Base-by-base conservation (phyloP, 2,797 vertebrate species). In the Myripristis jacobus region DNA sequence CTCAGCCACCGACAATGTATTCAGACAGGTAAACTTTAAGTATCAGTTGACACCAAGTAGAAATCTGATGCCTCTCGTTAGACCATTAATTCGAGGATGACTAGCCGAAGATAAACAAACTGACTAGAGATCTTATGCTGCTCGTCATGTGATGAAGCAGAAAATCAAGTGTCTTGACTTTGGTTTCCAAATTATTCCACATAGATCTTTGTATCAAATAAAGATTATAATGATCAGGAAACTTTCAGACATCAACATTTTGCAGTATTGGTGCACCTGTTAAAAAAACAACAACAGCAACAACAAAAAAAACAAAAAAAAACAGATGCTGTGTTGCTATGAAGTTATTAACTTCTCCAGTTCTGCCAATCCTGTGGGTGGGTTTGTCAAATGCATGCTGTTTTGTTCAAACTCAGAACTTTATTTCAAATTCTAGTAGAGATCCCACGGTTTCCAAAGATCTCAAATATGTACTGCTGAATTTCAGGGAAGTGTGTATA, bases 1-100 rank as follows among this genome's bases (percentile, higher is more conserved):
- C 55, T 77, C 80, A 57, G 77, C 21, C 1, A 66, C 66, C 73
- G 53, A 74, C 63, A 79, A 77, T 55, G 36, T 41, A 66, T 56
- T 61, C 16, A 53, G 5, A 16, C 48, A 3, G n/a, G 27, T 73
- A 56, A 84, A 85, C 22, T 66, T 66, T 6, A 10, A 72, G 47
- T 8, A 63, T 74, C 41, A 44, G 64, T 63, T 24, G 67, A 68
- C 61, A 87, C 64, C 60, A 66, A 67, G 64, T 10, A 71, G 67
- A 25, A 77, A 75, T 76, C 55, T 75, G 16, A 48, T 60, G 22
- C 25, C 44, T 36, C 34, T 47, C 25, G 78, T 75, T 48, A 0
- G 66, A 25, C 6, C 13, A 46, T 46, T 63, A n/a, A 58, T 51
- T 73, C 70, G 65, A 3, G 58, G 12, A 24, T 38, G 15, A 48